Evolutionary conservation across 2,797 vertebrate genomes (phyloP).

Genomic region (Sphaeramia orbicularis): DNA sequence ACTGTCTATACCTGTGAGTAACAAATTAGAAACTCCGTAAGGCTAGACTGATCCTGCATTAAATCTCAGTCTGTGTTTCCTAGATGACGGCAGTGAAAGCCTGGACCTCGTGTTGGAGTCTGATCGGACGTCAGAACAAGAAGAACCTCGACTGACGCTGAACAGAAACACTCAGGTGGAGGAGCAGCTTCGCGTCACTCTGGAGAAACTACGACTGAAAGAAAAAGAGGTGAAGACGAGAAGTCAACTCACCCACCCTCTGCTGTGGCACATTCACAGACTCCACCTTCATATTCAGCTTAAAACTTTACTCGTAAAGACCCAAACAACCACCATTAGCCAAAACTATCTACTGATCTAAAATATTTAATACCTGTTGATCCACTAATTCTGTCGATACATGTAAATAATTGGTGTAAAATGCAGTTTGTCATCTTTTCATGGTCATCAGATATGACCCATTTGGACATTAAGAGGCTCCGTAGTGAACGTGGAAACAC

Average conservation of each 20-base stretch:
- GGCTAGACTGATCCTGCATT: conserved; percentile 1
- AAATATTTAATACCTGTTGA: no score
- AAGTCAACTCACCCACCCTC: background rate
- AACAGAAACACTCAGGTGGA: conserved; percentile 52
- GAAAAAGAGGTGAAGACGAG: conserved; percentile 89
- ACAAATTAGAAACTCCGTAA: background rate
- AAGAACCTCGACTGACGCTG: conserved; percentile 16
- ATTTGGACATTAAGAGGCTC: no score
- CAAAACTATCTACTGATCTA: no score
- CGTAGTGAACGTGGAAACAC: no score
- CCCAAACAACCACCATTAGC: no score
- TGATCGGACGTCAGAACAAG: conserved; percentile 33
- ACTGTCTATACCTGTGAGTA: background rate
- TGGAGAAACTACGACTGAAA: conserved; percentile 85
- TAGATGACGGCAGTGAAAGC: conserved; percentile 62
- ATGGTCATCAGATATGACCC: no score
- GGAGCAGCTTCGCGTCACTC: conserved; percentile 82
- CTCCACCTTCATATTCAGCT: background rate
- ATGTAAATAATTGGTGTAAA: no score
- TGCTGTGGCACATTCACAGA: background rate
- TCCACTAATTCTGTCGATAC: no score
- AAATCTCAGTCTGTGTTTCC: conserved; percentile 8
- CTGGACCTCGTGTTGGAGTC: conserved; percentile 54
- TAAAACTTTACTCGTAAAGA: background rate
- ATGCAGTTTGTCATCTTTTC: no score